A percentile compares a stretch with the other conserved stretches of the same genome.
phyloP scores from a whole-genome alignment of 2,797 vertebrate species.

The Eulemur coronatus region DNA sequence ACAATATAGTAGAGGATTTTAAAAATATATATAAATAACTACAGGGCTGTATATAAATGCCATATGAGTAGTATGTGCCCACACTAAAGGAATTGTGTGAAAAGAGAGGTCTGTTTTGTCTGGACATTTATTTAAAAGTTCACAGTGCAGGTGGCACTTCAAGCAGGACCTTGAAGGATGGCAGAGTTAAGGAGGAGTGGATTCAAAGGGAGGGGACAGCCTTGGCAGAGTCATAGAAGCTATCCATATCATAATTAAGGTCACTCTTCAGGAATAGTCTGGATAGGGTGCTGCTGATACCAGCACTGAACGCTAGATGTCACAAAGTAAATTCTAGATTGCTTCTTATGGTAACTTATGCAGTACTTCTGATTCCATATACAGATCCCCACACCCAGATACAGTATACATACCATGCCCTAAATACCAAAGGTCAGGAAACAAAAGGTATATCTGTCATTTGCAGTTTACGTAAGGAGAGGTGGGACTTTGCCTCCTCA shows the following conservation, averaged over 20 bases:
- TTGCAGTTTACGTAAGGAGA: background rate
- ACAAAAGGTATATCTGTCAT: background rate
- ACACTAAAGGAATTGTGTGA: background rate
- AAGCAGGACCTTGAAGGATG: background rate
- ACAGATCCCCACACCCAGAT: background rate
- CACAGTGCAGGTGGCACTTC: background rate
- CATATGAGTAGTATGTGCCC: background rate
- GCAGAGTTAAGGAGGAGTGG: background rate
- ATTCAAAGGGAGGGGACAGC: background rate
- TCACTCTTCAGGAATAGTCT: background rate
- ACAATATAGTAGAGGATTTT: background rate
- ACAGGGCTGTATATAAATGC: background rate
- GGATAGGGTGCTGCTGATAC: background rate
- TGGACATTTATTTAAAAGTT: background rate
- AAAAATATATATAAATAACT: background rate
- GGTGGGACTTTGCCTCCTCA: background rate
- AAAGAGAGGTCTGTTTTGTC: background rate
- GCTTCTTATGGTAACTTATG: background rate
- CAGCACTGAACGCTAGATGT: constrained; percentile 14
- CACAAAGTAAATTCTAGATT: background rate
- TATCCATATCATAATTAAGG: background rate
- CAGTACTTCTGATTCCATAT: background rate
- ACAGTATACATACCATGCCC: background rate
- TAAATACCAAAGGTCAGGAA: background rate
- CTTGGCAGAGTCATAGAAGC: background rate